Percentiles rank a stretch among this genome's conserved stretches.
Conservation (phyloP, 2,888 invertebrate species). For the Platerodrilus igneus region DNA sequence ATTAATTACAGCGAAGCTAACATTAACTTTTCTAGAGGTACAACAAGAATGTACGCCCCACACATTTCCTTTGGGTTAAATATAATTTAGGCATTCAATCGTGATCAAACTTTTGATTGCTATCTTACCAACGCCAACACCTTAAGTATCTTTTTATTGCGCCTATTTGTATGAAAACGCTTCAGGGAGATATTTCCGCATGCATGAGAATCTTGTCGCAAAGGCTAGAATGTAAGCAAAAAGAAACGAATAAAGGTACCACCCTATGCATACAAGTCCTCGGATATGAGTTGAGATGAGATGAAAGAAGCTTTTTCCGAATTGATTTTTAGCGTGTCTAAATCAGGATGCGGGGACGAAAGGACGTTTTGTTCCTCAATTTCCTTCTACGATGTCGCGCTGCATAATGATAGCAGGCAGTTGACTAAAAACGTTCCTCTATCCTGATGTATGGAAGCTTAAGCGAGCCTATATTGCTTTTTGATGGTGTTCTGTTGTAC, state of each 20-base stretch:
- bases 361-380: constrained; percentile 39
- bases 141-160: constrained; percentile 10
- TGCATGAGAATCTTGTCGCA: constrained; percentile 1
- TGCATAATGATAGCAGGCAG: constrained; percentile 33
- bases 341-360: constrained; percentile 32
- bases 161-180: constrained; percentile 7
- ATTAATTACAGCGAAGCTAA: too few relatives aligned
- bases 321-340: constrained; percentile 30
- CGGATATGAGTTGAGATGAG: constrained; percentile 18
- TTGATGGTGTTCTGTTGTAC: constrained; percentile 31
- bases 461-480: constrained; percentile 35
- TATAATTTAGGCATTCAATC: too few relatives aligned
- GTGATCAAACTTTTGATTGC: constrained; percentile 11
- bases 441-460: constrained; percentile 31
- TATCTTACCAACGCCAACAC: constrained; percentile 1
- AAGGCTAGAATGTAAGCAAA: background rate
- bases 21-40: too few relatives aligned
- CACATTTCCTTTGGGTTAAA: too few relatives aligned
- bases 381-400: constrained; percentile 31
- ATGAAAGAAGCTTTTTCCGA: constrained; percentile 28
- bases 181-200: background rate
- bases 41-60: too few relatives aligned
- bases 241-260: background rate
- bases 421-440: constrained; percentile 24
- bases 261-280: constrained; percentile 18